Conservation (phyloP, 2,113 vertebrate genomes). For the Macquaria ambigua region DNA sequence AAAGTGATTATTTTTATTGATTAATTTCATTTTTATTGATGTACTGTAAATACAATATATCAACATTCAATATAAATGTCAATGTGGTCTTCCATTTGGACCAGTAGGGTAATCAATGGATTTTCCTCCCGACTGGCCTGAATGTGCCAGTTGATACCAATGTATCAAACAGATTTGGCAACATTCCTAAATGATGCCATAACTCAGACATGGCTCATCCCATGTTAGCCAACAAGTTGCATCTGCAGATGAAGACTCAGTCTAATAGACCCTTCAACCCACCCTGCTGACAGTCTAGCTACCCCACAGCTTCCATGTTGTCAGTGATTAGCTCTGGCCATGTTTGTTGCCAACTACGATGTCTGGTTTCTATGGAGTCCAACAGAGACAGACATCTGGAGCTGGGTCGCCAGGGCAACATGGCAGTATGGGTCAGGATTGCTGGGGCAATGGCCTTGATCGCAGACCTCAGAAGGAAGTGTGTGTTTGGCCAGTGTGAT, state of each 20-base stretch:
- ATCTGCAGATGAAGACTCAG: conserved; percentile 34
- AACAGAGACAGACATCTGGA: conserved; percentile 77
- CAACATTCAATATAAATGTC: background rate
- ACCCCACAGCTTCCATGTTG: conserved; percentile 53
- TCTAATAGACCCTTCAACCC: conserved; percentile 20
- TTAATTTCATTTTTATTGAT: background rate
- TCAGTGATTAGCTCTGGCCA: conserved; percentile 63
- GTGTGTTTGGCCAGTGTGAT: conserved; percentile 1
- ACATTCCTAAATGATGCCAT: background rate
- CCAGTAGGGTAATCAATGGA: background rate
- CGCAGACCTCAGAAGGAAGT: conserved; percentile 22
- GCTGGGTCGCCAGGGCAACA: conserved; percentile 53
- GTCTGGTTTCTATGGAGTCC: conserved; percentile 57
- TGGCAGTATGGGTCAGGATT: conserved; percentile 45
- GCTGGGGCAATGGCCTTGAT: conserved; percentile 36
- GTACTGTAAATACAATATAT: background rate
- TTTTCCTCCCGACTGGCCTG: background rate
- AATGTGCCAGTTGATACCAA: background rate
- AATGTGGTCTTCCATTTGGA: background rate
- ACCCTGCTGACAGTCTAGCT: conserved; percentile 45
- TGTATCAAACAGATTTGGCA: background rate
- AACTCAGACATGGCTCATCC: background rate
- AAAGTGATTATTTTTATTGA: background rate
- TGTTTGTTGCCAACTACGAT: conserved; percentile 57
- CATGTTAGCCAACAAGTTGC: background rate